A percentile compares a stretch with the other conserved stretches of the same genome.
Conservation (phyloP, 1,140 invertebrate genomes). For the Plectrocnemia conspersa region DNA sequence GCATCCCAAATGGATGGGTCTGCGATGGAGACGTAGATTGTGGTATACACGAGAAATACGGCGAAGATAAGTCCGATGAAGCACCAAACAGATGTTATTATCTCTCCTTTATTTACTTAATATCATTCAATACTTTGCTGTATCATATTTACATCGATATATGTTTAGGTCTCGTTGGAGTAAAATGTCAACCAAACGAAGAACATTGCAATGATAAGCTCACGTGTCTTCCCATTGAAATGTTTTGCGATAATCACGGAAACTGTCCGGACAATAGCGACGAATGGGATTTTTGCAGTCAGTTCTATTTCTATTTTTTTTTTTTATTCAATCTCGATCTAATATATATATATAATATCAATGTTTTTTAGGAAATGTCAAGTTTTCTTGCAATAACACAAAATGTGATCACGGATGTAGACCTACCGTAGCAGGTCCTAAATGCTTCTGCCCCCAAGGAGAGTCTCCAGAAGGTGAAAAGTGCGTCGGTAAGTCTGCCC, state of each 20-base stretch:
- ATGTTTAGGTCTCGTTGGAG: slow-evolving; percentile 48
- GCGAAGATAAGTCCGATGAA: slow-evolving; percentile 57
- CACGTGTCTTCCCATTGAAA: slow-evolving; percentile 56
- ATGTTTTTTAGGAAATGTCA: slow-evolving; percentile 48
- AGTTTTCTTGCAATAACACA: slow-evolving; percentile 50
- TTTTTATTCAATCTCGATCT: slow-evolving; percentile 14
- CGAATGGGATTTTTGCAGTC: slow-evolving; percentile 64
- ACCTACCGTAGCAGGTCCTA: slow-evolving; percentile 59
- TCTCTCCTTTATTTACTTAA: slow-evolving; percentile 8
- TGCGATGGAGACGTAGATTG: slow-evolving; percentile 79
- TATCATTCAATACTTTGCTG: neutral
- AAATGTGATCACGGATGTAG: slow-evolving; percentile 65
- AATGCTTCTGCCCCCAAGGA: slow-evolving; percentile 71
- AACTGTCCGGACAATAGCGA: slow-evolving; percentile 67
- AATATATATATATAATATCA: too few relatives aligned
- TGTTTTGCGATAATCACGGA: slow-evolving; percentile 59
- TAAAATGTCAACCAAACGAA: slow-evolving; percentile 56
- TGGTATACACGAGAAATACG: slow-evolving; percentile 55
- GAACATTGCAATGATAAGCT: slow-evolving; percentile 58
- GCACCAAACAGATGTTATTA: slow-evolving; percentile 50
- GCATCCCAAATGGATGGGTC: slow-evolving; percentile 70
- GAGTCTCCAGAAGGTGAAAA: slow-evolving; percentile 60
- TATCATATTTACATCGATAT: slow-evolving; percentile 8
- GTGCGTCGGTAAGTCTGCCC: slow-evolving; percentile 56
- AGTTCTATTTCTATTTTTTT: slow-evolving; percentile 38